Evolutionary conservation across 2,113 vertebrate species (phyloP).

Genomic region (Rhinoderma darwinii): DNA sequence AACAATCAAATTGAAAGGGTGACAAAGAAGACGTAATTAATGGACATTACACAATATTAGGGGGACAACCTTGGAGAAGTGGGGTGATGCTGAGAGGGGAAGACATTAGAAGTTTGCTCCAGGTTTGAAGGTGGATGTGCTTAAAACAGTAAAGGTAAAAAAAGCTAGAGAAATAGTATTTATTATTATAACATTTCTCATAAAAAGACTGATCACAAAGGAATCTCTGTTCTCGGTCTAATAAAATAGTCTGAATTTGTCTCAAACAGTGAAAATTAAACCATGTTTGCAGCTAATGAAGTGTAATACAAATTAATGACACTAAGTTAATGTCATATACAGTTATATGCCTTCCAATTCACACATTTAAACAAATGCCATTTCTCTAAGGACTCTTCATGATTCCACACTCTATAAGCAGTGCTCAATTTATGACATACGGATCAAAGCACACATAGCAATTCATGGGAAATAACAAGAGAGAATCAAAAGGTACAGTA

Average conservation of each 20-base stretch:
- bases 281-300: slow-evolving; percentile 65
- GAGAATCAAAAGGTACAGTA: slow-evolving; percentile 27
- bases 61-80: too few relatives aligned
- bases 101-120: too few relatives aligned
- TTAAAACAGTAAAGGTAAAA: not conserved
- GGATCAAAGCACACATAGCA: slow-evolving; percentile 37
- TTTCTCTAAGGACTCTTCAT: slow-evolving; percentile 27
- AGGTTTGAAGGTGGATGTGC: too few relatives aligned
- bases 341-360: slow-evolving; percentile 57
- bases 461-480: slow-evolving; percentile 31
- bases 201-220: not conserved
- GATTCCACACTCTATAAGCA: slow-evolving; percentile 24
- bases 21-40: too few relatives aligned
- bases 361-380: slow-evolving; percentile 49
- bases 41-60: too few relatives aligned
- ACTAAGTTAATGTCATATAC: slow-evolving; percentile 61
- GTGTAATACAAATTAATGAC: slow-evolving; percentile 61
- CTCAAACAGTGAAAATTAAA: slow-evolving; percentile 63
- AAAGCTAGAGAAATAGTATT: not conserved
- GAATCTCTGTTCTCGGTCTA: not conserved
- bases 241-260: not conserved
- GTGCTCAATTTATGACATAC: slow-evolving; percentile 25
- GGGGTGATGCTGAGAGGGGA: too few relatives aligned
- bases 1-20: too few relatives aligned
- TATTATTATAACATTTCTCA: not conserved